Base-by-base conservation (phyloP, 2,113 vertebrate genomes). In the Onychorhynchus coronatus region DNA sequence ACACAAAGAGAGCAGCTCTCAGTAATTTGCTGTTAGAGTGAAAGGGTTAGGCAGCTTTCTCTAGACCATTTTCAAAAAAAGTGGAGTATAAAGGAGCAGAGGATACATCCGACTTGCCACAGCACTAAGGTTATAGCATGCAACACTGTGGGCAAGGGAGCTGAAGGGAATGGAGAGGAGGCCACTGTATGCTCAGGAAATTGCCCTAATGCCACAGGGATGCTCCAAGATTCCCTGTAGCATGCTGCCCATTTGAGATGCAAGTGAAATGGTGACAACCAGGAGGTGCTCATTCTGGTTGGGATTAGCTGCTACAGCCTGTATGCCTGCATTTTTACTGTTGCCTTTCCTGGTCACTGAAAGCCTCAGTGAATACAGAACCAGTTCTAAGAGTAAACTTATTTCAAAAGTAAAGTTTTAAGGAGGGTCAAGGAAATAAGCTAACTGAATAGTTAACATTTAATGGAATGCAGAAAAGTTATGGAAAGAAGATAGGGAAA, bases 401-500 rank as follows among this genome's bases (percentile, higher is more conserved):
- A 46, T 18, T 94, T 90, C 35, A 10, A 70, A 76, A 89, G 49
- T 35, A 50, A 20, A 28, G 12, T 71, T 86, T 89, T 59, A 79
- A 87, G 62, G 33, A 84, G 16, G 23, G 49, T 91, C 59, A 42
- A 78, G n/a, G 46, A 91, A 92, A 75, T 42, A 81, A 79, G n/a
- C 47, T 85, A 71, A 82, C 53, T 12, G 35, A 88, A 39, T 58
- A 85, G 55, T 28, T 66, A 65, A 61, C 2, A 1, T 76, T 89
- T 84, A 89, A 75, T 52, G n/a, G 56, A 95, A 87, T 3, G 1
- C 73, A 72, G 33, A 37, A 78, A 74, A 88, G 11, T 53, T 49
- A 71, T 13, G 33, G 44, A 88, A 91, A 92, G 52, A 44, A 73
- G 56, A 88, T 90, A 86, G 88, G 21, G 70, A 84, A 96, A 92